Evolutionary conservation across 30 jellyfish, hydroid and myxozoan genomes (phyloP), one percentile per base, ranked within the genome.

Genomic region (Haliclystus octoradiatus): DNA sequence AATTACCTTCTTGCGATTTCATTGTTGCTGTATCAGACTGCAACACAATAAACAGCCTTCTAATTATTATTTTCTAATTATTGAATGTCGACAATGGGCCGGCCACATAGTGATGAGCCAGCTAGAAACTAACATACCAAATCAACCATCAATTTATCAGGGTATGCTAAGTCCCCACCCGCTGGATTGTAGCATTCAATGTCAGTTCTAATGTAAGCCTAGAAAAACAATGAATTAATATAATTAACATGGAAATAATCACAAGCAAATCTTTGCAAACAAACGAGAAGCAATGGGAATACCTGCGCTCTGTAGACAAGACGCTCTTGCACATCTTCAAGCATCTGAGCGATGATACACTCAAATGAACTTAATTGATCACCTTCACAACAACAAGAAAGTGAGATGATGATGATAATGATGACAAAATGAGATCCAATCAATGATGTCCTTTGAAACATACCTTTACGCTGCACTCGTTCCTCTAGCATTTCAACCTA

Each of bases 401-500:
- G n/a, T n/a, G n/a, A n/a, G n/a, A n/a, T n/a, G n/a, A n/a, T n/a
- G n/a, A n/a, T n/a, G n/a, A n/a, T n/a, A n/a, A n/a, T n/a, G n/a
- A n/a, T n/a, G n/a, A n/a, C n/a, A n/a, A n/a, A n/a, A n/a, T n/a
- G n/a, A n/a, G n/a, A n/a, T n/a, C n/a, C n/a, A n/a, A n/a, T n/a
- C n/a, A n/a, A n/a, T n/a, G n/a, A n/a, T n/a, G n/a, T n/a, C n/a
- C n/a, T n/a, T 60, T 60, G 80, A 5, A 49, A 35, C 5, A 28
- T 34, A 78, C 95, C 93, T 88, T 80, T 88, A 52, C 93, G 53
- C 31, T 80, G 70, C 7, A 88, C 85, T 40, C 80, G 97, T 27
- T 88, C 97, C 40, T 88, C 97, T 2, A 88, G 93, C 94, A 88
- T 88, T 63, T 88, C 97, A 26, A 88, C 96, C 94, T 86, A 61